Base-by-base conservation (phyloP, 2,888 invertebrate species). In the Noctua comes region DNA sequence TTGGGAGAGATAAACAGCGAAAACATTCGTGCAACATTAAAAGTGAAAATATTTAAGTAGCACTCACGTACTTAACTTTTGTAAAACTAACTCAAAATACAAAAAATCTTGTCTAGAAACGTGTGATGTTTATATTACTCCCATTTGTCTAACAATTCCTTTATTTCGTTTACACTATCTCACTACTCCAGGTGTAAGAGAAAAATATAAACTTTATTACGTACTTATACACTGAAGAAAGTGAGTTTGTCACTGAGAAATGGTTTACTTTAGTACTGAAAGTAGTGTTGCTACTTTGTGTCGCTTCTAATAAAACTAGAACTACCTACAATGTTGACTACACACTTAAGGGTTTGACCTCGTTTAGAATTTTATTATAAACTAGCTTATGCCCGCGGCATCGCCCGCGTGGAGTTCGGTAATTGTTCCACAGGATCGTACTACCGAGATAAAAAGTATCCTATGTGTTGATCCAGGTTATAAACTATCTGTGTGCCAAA, bases 201-300 rank as follows among this genome's bases (percentile, higher is more conserved):
- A 66, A 85, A 80, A 85, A 66, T 74, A 71, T 83, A 77, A 85
- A 83, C 66, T 85, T 85, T 83, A 85, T 80, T 80, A 79, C 66
- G 43, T 74, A 73, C 48, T 79, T 81, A 54, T 77, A 64, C n/a
- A 31, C 57, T 68, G 64, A 57, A 85, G 59, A 74, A 77, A 77
- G 75, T 46, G 68, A 79, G 80, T 75, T 80, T 83, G 80, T 83
- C 85, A 76, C 80, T 77, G 71, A 83, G 83, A 80, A 83, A 83
- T 80, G 77, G 77, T 71, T 73, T 85, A 57, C 71, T 74, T 78
- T 51, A 82, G 64, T 62, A 69, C 48, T 74, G 46, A 51, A 79
- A 85, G 76, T 75, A 77, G 73, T 68, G 46, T 68, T 46, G 46
- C 48, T 82, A 82, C 83, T 83, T 83, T 80, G 83, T 83, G 76